A percentile compares a stretch with the other conserved stretches of the same genome.
phyloP scores from a whole-genome alignment of 2,113 vertebrate genomes.

The Cromileptes altivelis region DNA sequence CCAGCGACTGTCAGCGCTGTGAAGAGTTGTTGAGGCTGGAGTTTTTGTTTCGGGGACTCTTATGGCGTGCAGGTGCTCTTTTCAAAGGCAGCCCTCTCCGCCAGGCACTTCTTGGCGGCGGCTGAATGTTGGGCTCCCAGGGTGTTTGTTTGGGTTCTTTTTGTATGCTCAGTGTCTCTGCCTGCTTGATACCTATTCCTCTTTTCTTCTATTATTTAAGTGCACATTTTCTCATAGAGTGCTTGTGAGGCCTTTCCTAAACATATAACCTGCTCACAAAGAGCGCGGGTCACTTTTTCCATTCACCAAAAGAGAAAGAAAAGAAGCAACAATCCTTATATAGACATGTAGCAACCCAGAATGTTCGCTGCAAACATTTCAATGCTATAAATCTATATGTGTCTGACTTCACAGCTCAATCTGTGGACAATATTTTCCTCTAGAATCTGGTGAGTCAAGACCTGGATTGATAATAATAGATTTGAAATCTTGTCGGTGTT shows the following conservation, averaged over 20 bases:
- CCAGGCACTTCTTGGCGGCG: slow-evolving; percentile 72
- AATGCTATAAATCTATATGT: slow-evolving; percentile 8
- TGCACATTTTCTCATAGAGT: slow-evolving; percentile 28
- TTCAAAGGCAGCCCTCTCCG: slow-evolving; percentile 71
- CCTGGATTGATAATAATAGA: no score
- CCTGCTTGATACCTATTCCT: slow-evolving; percentile 65
- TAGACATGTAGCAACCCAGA: not conserved
- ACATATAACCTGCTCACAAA: slow-evolving; percentile 58
- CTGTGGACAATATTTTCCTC: not conserved
- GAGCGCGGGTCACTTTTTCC: slow-evolving; percentile 7
- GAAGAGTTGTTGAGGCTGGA: slow-evolving; percentile 55
- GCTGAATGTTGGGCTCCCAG: slow-evolving; percentile 72
- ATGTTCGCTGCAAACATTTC: no score
- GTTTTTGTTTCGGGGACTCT: slow-evolving; percentile 56
- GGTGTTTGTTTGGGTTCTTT: slow-evolving; percentile 78
- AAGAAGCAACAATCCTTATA: slow-evolving; percentile 21
- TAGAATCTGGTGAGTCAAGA: slow-evolving; percentile 9
- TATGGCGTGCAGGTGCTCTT: slow-evolving; percentile 81
- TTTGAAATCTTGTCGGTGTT: slow-evolving; percentile 20
- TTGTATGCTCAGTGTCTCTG: slow-evolving; percentile 60
- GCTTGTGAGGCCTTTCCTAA: slow-evolving; percentile 24
- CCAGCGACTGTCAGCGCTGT: slow-evolving; percentile 60
- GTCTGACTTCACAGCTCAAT: slow-evolving; percentile 7
- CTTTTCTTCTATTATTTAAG: slow-evolving; percentile 62
- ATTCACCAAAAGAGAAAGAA: slow-evolving; percentile 22